A percentile compares a stretch with the other conserved stretches of the same genome.
These are phyloP conservation scores for Cyaniris semiargus DNA, from an alignment of 2,888 invertebrate species.

Conservation along the genomic window DNA sequence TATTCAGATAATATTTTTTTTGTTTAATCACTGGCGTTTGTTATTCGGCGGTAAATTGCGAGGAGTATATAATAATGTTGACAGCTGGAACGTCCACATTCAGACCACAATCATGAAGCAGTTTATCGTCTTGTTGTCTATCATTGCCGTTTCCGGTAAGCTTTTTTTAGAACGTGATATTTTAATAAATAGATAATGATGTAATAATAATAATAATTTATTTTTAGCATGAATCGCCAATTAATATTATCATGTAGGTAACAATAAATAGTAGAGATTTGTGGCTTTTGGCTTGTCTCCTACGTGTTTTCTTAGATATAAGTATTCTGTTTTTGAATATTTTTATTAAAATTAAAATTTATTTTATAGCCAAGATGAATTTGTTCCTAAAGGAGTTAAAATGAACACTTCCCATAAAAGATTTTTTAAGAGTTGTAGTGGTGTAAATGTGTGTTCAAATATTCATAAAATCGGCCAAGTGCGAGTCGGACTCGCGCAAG, in stretches of 20 bases:
- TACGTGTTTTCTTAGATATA: no score
- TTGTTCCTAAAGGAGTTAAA: no score
- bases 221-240: background rate
- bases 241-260: no score
- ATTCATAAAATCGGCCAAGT: no score
- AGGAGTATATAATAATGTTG: slow-evolving; percentile 12
- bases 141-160: slow-evolving; percentile 16
- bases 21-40: background rate
- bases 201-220: background rate
- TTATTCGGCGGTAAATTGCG: background rate
- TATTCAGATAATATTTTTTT: background rate
- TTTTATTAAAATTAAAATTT: no score
- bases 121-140: slow-evolving; percentile 12
- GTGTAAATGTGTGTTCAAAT: no score
- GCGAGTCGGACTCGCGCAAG: no score
- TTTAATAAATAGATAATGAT: background rate
- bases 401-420: no score
- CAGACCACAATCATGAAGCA: slow-evolving; percentile 4
- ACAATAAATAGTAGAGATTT: background rate
- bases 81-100: background rate
- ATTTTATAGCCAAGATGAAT: no score
- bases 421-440: no score
- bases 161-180: background rate
- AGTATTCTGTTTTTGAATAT: no score
- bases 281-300: no score